Conservation (phyloP, 2,888 invertebrate species). For the Calameuta filiformis region DNA sequence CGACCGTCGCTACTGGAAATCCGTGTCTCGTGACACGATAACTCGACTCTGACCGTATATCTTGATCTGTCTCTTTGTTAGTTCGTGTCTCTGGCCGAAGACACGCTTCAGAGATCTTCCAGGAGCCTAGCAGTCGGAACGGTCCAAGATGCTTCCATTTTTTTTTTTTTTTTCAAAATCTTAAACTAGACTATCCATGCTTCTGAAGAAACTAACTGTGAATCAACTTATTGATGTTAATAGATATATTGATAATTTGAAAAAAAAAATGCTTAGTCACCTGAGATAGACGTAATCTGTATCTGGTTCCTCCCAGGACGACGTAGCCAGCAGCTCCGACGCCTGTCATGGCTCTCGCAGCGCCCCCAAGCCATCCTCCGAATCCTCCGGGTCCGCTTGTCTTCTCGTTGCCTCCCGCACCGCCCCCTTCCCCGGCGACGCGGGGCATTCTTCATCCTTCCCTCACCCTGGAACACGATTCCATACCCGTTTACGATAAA, state of each 20-base stretch:
- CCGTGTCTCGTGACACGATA: background rate
- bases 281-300: conserved; percentile 72
- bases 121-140: background rate
- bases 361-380: conserved; percentile 57
- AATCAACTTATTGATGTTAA: background rate
- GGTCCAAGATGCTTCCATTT: background rate
- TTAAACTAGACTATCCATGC: background rate
- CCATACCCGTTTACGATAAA: background rate
- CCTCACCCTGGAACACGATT: conserved; percentile 39
- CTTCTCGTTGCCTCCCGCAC: conserved; percentile 45
- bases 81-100: background rate
- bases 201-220: background rate
- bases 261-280: conserved; percentile 26
- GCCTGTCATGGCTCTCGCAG: conserved; percentile 54
- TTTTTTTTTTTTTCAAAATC: background rate
- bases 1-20: background rate
- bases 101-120: background rate
- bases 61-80: background rate
- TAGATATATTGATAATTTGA: background rate
- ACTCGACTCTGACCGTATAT: background rate
- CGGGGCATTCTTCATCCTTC: conserved; percentile 65
- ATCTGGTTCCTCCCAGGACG: conserved; percentile 78
- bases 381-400: conserved; percentile 40
- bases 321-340: conserved; percentile 67
- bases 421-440: conserved; percentile 59